These are phyloP conservation scores for Melinopterus prodromus DNA, from an alignment of 2,888 invertebrate genomes.

Conservation along the genomic window DNA sequence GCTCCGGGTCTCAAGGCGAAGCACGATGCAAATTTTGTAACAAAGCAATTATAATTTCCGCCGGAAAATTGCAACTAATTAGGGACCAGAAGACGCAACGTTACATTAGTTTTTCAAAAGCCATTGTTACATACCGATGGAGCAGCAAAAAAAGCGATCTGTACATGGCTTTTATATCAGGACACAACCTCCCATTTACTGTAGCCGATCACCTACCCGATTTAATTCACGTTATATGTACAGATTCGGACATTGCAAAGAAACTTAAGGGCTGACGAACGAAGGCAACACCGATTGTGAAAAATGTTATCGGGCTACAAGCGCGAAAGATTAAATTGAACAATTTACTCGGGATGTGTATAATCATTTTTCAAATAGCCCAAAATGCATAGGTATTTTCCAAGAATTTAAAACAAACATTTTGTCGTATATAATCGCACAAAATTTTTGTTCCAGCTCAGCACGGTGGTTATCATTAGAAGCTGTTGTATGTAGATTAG, in stretches of 20 bases:
- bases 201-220: slow-evolving; percentile 43
- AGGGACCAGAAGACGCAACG: neutral
- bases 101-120: neutral
- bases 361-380: slow-evolving; percentile 14
- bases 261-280: slow-evolving; percentile 40
- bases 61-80: neutral
- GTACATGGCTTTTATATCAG: slow-evolving; percentile 41
- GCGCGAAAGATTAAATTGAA: neutral
- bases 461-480: slow-evolving; percentile 15
- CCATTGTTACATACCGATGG: neutral
- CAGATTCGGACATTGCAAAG: slow-evolving; percentile 45
- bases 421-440: neutral
- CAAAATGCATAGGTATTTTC: slow-evolving; percentile 11
- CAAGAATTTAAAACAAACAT: slow-evolving; percentile 9
- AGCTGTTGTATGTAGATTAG: slow-evolving; percentile 16
- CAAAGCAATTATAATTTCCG: neutral
- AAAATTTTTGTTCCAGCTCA: slow-evolving; percentile 18
- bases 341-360: slow-evolving; percentile 10
- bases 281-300: slow-evolving; percentile 42
- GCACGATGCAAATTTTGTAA: neutral
- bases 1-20: neutral
- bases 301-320: slow-evolving; percentile 36
- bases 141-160: slow-evolving; percentile 35
- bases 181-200: slow-evolving; percentile 46
- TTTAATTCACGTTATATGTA: slow-evolving; percentile 40